Evolutionary conservation across 2,888 invertebrate species (phyloP), one percentile per base, ranked within the genome.

Genomic region (Eristalis tenax): DNA sequence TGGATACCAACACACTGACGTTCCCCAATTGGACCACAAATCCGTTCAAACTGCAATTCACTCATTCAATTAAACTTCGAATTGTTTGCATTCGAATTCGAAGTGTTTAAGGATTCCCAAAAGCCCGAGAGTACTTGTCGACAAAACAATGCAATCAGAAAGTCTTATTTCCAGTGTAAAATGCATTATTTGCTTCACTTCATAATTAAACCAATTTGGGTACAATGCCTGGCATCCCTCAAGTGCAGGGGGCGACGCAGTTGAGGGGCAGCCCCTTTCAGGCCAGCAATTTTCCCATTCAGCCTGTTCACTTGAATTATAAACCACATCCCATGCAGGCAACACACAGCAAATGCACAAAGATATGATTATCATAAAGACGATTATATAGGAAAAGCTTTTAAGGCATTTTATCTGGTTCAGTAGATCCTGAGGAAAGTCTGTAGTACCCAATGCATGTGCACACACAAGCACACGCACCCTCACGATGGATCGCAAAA

Each of bases 341-440:
- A 28, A 32, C 32, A 26, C 50, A 50, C 26, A 43, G 13, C 38
- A 75, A 65, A 75, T 82, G 81, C 66, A 63, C 50, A 76, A 23
- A 57, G 66, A 81, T 68, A 76, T 84, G 71, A 81, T 81, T 84
- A 84, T 84, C 80, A 84, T 76, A 84, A 84, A 73, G 76, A 81
- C 81, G 76, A 84, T 84, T 68, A 76, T 32, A 38, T 74, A 64
- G 35, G 40, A 73, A 85, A 85, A 81, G 85, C 81, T 85, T 85
- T 85, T 85, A 85, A 81, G 69, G 57, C 73, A 81, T 85, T 81
- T 85, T 77, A 85, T 85, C 76, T 81, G 84, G 84, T 81, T 85
- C 84, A 85, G 71, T 81, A 77, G 76, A 73, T 73, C 66, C 76
- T 76, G 57, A 56, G 76, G 71, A 64, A 81, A 81, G 59, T 76